A percentile compares a stretch with the other conserved stretches of the same genome.
Conservation (phyloP, 2,888 invertebrate species). For the Plagiodera versicolora region DNA sequence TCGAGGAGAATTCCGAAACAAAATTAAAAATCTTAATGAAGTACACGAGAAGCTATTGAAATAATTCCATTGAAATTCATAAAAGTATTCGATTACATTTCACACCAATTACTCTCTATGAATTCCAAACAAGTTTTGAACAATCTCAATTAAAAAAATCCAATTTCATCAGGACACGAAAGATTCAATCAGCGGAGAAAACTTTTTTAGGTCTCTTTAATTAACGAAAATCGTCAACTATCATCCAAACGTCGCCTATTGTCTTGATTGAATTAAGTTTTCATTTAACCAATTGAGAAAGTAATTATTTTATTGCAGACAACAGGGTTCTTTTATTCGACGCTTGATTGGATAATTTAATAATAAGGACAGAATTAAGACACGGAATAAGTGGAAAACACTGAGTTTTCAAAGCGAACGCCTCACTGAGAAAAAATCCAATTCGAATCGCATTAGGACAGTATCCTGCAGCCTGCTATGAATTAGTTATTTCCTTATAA, state of each 20-base stretch:
- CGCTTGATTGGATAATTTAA: constrained; percentile 39
- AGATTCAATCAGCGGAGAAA: constrained; percentile 3
- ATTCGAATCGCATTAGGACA: constrained; percentile 22
- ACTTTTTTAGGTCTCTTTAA: constrained; percentile 7
- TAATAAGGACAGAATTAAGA: constrained; percentile 37
- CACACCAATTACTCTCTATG: neutral
- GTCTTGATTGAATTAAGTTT: constrained; percentile 49
- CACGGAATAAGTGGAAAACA: constrained; percentile 18
- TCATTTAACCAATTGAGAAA: constrained; percentile 52
- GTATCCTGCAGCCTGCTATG: neutral
- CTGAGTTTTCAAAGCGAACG: neutral
- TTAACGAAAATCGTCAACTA: constrained; percentile 8
- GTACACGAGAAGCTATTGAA: too few species aligned
- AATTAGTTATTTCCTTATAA: neutral
- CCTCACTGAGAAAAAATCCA: constrained; percentile 16
- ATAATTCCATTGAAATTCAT: too few species aligned
- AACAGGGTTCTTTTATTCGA: constrained; percentile 27
- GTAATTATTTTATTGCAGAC: constrained; percentile 48
- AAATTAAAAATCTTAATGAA: too few species aligned
- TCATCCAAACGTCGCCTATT: constrained; percentile 4
- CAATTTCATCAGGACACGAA: constrained; percentile 1
- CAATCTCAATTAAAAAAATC: too few species aligned
- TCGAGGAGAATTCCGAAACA: too few species aligned
- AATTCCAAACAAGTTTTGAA: neutral
- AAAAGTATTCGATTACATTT: too few species aligned